Conservation (phyloP, 2,888 invertebrate species). For the Halictus ligatus region DNA sequence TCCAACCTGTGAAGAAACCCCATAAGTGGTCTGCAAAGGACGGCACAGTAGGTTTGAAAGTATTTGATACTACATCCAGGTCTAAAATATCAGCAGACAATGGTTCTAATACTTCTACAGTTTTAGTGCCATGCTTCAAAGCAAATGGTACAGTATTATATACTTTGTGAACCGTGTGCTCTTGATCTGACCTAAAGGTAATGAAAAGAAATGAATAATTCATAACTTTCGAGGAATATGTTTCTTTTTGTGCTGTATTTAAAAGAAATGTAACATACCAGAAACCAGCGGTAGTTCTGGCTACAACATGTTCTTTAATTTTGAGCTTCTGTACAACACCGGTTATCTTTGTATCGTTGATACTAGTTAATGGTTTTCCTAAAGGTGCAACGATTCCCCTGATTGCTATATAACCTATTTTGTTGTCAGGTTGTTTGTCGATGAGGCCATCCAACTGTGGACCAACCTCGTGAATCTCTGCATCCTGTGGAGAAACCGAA, state of each 20-base stretch:
- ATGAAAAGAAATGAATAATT: background rate
- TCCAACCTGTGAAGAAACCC: slow-evolving; percentile 90
- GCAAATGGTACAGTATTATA: slow-evolving; percentile 93
- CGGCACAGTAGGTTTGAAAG: slow-evolving; percentile 91
- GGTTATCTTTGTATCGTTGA: slow-evolving; percentile 89
- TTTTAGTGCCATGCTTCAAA: slow-evolving; percentile 86
- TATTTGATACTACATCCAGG: slow-evolving; percentile 93
- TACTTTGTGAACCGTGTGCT: slow-evolving; percentile 91
- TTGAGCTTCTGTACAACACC: slow-evolving; percentile 93
- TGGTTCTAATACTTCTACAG: slow-evolving; percentile 91
- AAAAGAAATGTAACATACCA: slow-evolving; percentile 85
- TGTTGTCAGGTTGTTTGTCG: slow-evolving; percentile 87
- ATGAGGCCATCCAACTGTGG: slow-evolving; percentile 87
- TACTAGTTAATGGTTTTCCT: slow-evolving; percentile 90
- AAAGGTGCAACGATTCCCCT: slow-evolving; percentile 91
- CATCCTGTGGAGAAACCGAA: slow-evolving; percentile 85
- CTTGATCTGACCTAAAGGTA: slow-evolving; percentile 89
- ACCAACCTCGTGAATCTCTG: slow-evolving; percentile 89
- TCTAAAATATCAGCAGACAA: slow-evolving; percentile 90
- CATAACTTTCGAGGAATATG: background rate
- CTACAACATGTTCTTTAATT: slow-evolving; percentile 93
- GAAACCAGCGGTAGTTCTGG: slow-evolving; percentile 93
- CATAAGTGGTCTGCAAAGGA: slow-evolving; percentile 92
- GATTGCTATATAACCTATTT: slow-evolving; percentile 90
- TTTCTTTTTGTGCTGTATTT: background rate